Base-by-base conservation (phyloP, 2,113 vertebrate genomes). In the Urocynchramus pylzowi region DNA sequence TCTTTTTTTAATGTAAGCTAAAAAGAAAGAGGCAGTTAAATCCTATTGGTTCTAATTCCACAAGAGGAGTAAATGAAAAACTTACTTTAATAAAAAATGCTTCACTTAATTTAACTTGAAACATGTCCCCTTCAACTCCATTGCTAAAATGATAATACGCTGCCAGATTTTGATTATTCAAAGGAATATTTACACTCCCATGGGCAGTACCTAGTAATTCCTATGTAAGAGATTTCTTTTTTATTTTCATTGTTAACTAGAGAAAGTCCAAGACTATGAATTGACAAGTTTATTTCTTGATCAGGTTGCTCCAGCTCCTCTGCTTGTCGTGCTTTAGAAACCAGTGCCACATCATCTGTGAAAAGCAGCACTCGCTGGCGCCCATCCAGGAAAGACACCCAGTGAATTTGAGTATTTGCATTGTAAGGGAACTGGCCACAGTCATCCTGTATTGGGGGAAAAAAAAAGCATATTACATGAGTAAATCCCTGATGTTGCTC, bases 351-450 rank as follows among this genome's bases (percentile, higher is more conserved):
- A 15, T 99, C 99, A 73, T 99, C 99, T 0, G 99, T 99, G 91
- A 99, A 99, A 49, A 99, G 98, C 56, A 99, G 95, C 63, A 99
- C 98, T 26, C 99, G 98, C 84, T 99, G 99, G 1, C 99, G 98
- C 1, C 99, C 99, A 6, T 99, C 99, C 63, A 99, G 97, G 96
- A 99, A 99, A 18, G 99, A 99, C 8, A 99, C 99, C 99, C 99
- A 99, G 81, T 99, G 99, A 16, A 99, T 98, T 28, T 99, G 99
- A 59, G 96, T 98, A 37, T 98, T 97, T 56, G 96, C 96, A 68
- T 99, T 98, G 28, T 98, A 98, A 21, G 98, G 89, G 93, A 99
- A 99, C 89, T 99, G 99, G 6, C 99, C 99, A 94, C 98, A 98
- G 28, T 98, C 98, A 65, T 99, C 99, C 99, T 99, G n/a, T 5